Evolutionary conservation across 2,888 invertebrate species (phyloP), one percentile per base, ranked within the genome.

Genomic region (Cacoxenus indagator): DNA sequence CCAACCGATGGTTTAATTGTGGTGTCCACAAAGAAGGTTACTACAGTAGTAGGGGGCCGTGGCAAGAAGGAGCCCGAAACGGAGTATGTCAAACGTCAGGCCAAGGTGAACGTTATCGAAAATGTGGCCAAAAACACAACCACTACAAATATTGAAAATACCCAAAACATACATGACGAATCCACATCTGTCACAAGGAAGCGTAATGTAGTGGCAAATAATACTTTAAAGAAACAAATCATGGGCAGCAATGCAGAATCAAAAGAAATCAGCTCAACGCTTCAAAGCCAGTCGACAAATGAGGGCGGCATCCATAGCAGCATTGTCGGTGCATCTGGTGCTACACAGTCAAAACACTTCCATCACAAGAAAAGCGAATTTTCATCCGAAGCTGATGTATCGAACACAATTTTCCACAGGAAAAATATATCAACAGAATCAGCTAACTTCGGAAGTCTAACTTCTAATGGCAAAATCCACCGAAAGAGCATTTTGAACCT

Each of bases 401-500:
- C 90, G 64, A 95, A 96, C 82, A 90, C 94, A 51, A 93, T 95
- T 55, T 90, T 95, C 43, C 94, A 95, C 85, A 91, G 95, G 51
- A 94, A 94, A 70, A 82, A 71, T 55, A 61, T 75, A 3, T 72
- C 83, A 4, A 75, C 69, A 5, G 87, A 87, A 54, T 81, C 78
- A 4, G 81, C 79, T 11, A 75, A 81, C 54, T 79, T 77, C 66
- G 83, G 86, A 24, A 85, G 87, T 31, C 73, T 87, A 1, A 85
- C 85, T 4, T 84, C 86, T 0, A 86, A 81, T 67, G 95, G 94
- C 19, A 92, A 94, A 26, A 93, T 94, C 73, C 94, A 94, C 87
- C 90, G 94, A 64, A 94, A 94, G 85, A 95, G 95, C 69, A 93
- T 95, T 70, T 92, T 92, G 26, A 95, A 95, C 84, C 89, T 95